phyloP scores from a whole-genome alignment of 2,113 vertebrate genomes.

The Pomatostomus ruficeps region DNA sequence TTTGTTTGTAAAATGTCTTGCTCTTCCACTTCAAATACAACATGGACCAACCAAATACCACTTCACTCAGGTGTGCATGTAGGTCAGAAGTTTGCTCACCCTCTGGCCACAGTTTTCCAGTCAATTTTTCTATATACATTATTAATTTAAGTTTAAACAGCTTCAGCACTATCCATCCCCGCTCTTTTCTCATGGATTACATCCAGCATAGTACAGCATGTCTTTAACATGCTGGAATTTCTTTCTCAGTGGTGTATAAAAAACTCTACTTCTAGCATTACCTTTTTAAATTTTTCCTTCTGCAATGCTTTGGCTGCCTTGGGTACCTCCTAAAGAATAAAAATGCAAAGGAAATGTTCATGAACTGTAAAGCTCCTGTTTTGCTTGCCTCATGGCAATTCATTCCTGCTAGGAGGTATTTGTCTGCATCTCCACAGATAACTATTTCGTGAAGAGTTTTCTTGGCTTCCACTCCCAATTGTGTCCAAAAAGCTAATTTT shows the following conservation, averaged over 20 bases:
- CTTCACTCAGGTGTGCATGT: not conserved
- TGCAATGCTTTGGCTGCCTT: not conserved
- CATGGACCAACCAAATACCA: not conserved
- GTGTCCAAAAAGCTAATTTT: not conserved
- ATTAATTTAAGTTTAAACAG: not conserved
- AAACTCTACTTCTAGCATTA: not conserved
- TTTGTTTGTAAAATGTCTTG: not conserved
- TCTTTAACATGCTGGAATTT: not conserved
- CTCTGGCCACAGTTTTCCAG: not conserved
- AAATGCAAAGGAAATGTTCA: not conserved
- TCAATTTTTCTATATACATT: not conserved
- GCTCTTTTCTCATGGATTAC: not conserved
- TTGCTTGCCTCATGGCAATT: not conserved
- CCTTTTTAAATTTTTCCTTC: not conserved
- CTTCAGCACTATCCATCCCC: not conserved
- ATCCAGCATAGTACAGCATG: not conserved
- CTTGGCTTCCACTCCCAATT: not conserved
- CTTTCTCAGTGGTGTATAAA: not conserved
- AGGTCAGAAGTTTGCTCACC: not conserved
- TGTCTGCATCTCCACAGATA: not conserved
- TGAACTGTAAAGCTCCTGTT: not conserved
- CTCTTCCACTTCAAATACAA: not conserved
- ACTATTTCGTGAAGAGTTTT: not conserved
- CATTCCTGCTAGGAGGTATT: not conserved
- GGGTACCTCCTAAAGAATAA: not conserved